Base-by-base conservation (phyloP, 2,888 invertebrate species). In the Polydesmus complanatus region DNA sequence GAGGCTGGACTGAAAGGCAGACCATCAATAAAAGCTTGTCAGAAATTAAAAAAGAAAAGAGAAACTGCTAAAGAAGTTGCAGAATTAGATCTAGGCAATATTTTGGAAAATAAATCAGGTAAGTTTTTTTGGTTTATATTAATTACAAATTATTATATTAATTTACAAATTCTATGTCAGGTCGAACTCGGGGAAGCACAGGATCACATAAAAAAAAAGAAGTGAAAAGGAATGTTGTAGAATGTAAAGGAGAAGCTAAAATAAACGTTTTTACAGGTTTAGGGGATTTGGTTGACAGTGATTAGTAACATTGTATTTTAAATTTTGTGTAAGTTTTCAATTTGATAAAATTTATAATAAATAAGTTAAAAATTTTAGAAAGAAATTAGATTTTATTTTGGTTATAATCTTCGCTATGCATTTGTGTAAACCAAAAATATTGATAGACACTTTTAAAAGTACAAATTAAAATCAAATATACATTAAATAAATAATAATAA, bases 31-130 rank as follows among this genome's bases (percentile, higher is more conserved):
- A 14, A 5, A 8, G 37, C 37, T 27, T 68, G 68, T 56, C 63
- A 61, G 51, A 65, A 59, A 54, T 19, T 66, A 47, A 52, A 56
- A 27, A 61, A 60, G 59, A 65, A 64, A 54, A 52, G 56, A 50
- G 67, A 67, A 53, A 57, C 21, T 14, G 61, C 61, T 50, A 62
- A 63, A 49, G 68, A 68, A 61, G 47, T 66, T 27, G 64, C 56
- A 3, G 65, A 65, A 48, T 61, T 67, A 26, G 65, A 66, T 51
- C 23, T 56, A 11, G 49, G 50, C n/a, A 68, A 67, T 59, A 67
- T 67, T 53, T 64, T 65, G 18, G 54, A 22, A 2, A 27, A 51
- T 23, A 19, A 3, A n/a, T 23, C 19, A 57, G 61, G 61, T 61
- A 3, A n/a, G 18, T 1, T 48, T 27, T 23, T 19, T 21, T 18